A percentile compares a stretch with the other conserved stretches of the same genome.
Conservation (phyloP, 2,113 vertebrate species). For the Numenius arquata region DNA sequence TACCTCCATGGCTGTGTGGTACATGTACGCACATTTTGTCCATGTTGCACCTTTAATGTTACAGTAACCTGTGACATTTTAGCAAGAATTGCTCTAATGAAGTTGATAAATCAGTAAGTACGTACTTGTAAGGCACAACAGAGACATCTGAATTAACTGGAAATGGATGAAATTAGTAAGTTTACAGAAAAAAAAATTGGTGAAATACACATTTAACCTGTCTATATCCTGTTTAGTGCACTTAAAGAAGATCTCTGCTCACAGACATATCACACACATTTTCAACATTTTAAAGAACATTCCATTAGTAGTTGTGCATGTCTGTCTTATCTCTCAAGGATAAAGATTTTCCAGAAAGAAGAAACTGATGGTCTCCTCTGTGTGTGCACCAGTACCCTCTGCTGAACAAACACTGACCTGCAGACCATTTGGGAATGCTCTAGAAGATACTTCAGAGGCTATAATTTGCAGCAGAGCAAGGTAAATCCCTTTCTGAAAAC, state of each 20-base stretch:
- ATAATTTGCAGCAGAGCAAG: background rate
- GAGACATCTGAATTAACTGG: slow-evolving; percentile 32
- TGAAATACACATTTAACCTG: background rate
- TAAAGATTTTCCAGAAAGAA: background rate
- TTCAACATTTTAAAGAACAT: background rate
- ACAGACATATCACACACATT: background rate
- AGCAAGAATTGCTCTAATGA: background rate
- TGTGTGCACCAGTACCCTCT: background rate
- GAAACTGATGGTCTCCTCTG: background rate
- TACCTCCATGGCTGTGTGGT: background rate
- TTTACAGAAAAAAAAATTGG: background rate
- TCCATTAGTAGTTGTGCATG: background rate
- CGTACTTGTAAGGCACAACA: slow-evolving; percentile 7
- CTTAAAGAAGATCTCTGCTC: background rate
- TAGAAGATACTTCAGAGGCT: background rate
- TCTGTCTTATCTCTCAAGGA: background rate
- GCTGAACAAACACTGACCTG: background rate
- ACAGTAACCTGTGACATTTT: background rate
- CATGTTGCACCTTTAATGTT: background rate
- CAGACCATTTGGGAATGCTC: background rate
- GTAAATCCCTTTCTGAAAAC: background rate
- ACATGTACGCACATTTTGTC: background rate
- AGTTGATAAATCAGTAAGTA: background rate
- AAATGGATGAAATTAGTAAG: background rate
- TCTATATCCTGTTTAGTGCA: background rate